Base-by-base conservation (phyloP, 2,113 vertebrate genomes). In the Semnornis frantzii region DNA sequence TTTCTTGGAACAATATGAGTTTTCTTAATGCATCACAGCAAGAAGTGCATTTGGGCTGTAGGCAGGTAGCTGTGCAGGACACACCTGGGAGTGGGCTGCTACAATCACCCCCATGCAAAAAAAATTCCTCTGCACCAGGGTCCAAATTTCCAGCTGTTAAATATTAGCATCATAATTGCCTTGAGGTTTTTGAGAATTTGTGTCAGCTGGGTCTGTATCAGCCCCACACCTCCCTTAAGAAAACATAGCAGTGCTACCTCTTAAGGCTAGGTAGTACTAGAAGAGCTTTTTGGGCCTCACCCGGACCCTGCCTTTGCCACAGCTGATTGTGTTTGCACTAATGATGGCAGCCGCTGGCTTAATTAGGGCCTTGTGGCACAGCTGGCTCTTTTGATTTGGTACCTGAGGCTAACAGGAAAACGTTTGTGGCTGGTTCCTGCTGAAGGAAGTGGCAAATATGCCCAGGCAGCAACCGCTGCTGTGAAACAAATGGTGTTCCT, bases 371-470 rank as follows among this genome's bases (percentile, higher is more conserved):
- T 13, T 3, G 28, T 6, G 42, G 5, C 18, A 0, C 4, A 14
- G 3, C 3, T 11, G 5, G 2, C 19, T 75, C 0, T 3, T 30
- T 19, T 52, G 23, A 13, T 0, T 4, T 6, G 1, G 15, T 24
- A 1, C 3, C 9, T 13, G 42, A 6, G 25, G 12, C 37, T 13
- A 1, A 1, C 0, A 13, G 14, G 5, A n/a, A 3, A 70, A 15
- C 9, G 13, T 25, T n/a, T 5, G 9, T 25, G n/a, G 33, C 37
- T 55, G 74, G 14, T 33, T 57, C 15, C 55, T 17, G 24, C 28
- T 52, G 85, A 18, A 44, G 15, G 39, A 2, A 5, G 9, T 12
- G n/a, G 12, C 10, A 18, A 21, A 31, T 1, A 11, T 54, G 73
- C 37, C 46, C 2, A 3, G 58, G 78, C 25, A 57, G 62, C 11